Evolutionary conservation across 1,140 invertebrate species (phyloP).

Genomic region (Bombus ignitus): DNA sequence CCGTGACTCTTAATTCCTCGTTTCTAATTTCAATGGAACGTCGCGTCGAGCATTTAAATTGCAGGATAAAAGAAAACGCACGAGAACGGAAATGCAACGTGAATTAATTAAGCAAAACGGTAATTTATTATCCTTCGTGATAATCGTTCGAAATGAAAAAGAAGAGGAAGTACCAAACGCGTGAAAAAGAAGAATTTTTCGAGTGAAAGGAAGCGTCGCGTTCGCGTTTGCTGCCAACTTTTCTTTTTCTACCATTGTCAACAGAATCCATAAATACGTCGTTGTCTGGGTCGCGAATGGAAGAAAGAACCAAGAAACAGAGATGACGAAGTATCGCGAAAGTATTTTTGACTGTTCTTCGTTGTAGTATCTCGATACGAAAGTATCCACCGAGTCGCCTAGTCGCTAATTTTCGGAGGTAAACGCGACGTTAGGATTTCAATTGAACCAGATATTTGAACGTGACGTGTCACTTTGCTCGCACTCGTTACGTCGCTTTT

Average conservation of each 20-base stretch:
- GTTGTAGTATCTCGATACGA: background rate
- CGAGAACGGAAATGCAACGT: background rate
- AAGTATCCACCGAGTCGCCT: too few relatives aligned
- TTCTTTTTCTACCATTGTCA: slow-evolving; percentile 70
- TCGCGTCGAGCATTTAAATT: background rate
- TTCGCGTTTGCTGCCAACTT: slow-evolving; percentile 66
- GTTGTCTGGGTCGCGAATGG: slow-evolving; percentile 42
- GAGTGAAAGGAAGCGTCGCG: slow-evolving; percentile 15
- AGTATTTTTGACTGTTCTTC: slow-evolving; percentile 1
- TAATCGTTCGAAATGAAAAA: background rate
- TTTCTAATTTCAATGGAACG: background rate
- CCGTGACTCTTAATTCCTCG: background rate
- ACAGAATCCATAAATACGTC: slow-evolving; percentile 73
- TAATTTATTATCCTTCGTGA: background rate
- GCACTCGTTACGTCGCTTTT: slow-evolving; percentile 2
- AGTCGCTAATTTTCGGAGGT: slow-evolving; percentile 12
- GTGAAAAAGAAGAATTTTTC: background rate
- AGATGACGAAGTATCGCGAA: slow-evolving; percentile 39
- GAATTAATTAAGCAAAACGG: background rate
- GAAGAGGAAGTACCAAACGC: background rate
- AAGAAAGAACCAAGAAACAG: background rate
- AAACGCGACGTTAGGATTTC: background rate
- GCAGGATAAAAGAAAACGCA: background rate
- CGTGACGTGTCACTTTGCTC: background rate
- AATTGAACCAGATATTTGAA: background rate